Percentiles rank a stretch among this genome's conserved stretches.
phyloP scores from a whole-genome alignment of 1,140 invertebrate species.

The Subanguina moxae region DNA sequence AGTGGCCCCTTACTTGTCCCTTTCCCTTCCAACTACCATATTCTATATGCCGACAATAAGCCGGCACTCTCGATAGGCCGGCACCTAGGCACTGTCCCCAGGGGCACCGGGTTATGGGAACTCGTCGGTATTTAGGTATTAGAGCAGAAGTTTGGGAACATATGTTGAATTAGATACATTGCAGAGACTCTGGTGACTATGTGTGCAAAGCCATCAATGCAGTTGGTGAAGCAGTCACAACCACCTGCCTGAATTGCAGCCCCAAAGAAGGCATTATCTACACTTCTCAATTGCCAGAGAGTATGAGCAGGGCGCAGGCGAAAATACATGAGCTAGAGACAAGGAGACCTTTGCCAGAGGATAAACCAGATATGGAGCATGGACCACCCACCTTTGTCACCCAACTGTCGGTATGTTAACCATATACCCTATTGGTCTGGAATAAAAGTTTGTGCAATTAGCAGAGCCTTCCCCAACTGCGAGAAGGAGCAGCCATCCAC shows the following conservation, averaged over 20 bases:
- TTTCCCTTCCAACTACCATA: too few relatives aligned
- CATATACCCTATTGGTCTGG: background rate
- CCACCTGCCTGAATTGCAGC: conserved; percentile 81
- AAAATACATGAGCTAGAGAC: conserved; percentile 86
- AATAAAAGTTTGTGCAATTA: too few relatives aligned
- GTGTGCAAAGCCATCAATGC: conserved; percentile 75
- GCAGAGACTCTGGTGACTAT: conserved; percentile 72
- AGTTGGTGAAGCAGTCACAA: conserved; percentile 84
- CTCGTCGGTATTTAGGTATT: too few relatives aligned
- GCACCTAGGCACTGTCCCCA: too few relatives aligned
- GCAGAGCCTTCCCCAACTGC: conserved; percentile 62
- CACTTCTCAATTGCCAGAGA: conserved; percentile 82
- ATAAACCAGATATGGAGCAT: conserved; percentile 66
- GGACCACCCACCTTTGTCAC: conserved; percentile 88
- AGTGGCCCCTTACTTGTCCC: too few relatives aligned
- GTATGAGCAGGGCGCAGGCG: conserved; percentile 82
- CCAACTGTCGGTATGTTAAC: conserved; percentile 65
- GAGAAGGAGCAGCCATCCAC: conserved; percentile 84
- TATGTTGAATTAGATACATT: too few relatives aligned
- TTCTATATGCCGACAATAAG: too few relatives aligned
- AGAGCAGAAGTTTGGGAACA: too few relatives aligned
- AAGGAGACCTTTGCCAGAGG: conserved; percentile 66
- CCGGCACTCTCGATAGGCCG: too few relatives aligned
- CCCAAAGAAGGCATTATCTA: conserved; percentile 82
- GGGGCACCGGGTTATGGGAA: too few relatives aligned